Evolutionary conservation across 2,888 invertebrate genomes (phyloP).

Genomic region (Himalopsyche kuldschensis): DNA sequence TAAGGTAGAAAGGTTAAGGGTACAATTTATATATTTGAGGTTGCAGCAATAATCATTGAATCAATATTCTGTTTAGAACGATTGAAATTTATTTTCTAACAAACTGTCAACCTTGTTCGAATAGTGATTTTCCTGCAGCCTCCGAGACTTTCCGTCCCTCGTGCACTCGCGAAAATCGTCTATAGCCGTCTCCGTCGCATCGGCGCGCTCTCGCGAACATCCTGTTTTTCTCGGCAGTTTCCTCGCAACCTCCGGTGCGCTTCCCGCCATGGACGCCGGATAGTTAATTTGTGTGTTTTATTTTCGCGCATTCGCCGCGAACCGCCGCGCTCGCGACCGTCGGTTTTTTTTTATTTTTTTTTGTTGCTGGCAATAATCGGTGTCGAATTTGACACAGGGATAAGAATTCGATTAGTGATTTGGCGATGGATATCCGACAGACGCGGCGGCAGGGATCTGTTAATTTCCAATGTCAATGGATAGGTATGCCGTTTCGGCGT

Average conservation of each 20-base stretch:
- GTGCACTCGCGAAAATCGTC: background rate
- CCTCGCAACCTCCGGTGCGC: conserved; percentile 36
- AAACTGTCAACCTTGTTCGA: conserved; percentile 3
- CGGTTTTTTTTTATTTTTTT: background rate
- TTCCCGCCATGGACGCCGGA: conserved; percentile 32
- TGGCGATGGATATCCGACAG: background rate
- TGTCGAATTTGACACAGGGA: background rate
- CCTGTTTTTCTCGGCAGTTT: conserved; percentile 39
- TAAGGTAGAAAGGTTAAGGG: no score
- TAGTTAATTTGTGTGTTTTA: conserved; percentile 19
- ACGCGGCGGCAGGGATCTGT: background rate
- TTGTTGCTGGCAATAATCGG: background rate
- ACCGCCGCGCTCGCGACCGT: background rate
- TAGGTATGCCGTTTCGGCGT: background rate
- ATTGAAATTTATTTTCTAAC: no score
- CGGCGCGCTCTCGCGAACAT: conserved; percentile 23
- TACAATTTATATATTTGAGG: no score
- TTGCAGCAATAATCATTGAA: no score
- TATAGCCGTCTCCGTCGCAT: background rate
- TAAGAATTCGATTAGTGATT: background rate
- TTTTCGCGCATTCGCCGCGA: background rate
- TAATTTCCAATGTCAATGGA: background rate
- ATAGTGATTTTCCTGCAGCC: background rate
- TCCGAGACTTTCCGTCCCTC: background rate
- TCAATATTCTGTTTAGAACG: no score